Percentiles rank a stretch among this genome's conserved stretches.
phyloP scores from a whole-genome alignment of 2,113 vertebrate genomes.

The Indicator indicator region DNA sequence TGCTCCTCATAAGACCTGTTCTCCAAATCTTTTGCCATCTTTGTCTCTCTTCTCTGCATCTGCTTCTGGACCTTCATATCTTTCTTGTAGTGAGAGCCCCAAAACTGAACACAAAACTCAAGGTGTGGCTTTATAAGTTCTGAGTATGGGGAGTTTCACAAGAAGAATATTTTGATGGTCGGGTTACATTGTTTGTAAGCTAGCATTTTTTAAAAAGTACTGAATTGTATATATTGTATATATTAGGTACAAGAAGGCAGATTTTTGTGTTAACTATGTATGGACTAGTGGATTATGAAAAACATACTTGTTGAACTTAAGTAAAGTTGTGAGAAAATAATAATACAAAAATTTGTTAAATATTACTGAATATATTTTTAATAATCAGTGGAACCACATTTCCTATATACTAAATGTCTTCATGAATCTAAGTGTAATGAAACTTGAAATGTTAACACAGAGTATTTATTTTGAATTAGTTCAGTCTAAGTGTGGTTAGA shows the following conservation, averaged over 20 bases:
- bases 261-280: slow-evolving; percentile 18
- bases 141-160: neutral
- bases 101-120: no score
- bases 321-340: neutral
- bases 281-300: slow-evolving; percentile 2
- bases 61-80: no score
- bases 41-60: no score
- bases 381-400: neutral
- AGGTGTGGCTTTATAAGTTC: no score
- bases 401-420: neutral
- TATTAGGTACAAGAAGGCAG: slow-evolving; percentile 23
- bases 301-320: neutral
- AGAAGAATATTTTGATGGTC: neutral
- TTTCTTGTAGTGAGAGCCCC: no score
- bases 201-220: slow-evolving; percentile 24
- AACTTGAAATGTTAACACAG: neutral
- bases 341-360: neutral
- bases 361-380: neutral
- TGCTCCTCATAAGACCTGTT: no score
- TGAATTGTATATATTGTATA: slow-evolving; percentile 21
- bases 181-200: neutral
- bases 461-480: neutral
- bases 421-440: neutral
- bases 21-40: no score
- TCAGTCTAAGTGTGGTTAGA: neutral